Evolutionary conservation across 1,140 invertebrate genomes (phyloP).

Genomic region (Plectrocnemia conspersa): DNA sequence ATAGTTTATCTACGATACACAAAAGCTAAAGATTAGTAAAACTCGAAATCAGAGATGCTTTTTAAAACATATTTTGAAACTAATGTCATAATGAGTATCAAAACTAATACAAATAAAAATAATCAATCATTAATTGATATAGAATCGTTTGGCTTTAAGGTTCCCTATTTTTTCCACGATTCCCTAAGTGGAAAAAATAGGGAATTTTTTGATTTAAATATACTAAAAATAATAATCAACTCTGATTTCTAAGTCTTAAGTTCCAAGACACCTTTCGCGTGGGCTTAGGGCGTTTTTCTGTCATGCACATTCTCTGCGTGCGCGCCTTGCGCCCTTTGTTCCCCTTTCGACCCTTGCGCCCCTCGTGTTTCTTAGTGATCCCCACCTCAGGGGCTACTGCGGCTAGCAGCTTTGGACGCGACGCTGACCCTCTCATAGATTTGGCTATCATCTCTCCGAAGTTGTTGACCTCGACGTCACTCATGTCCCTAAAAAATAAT

Average conservation of each 20-base stretch:
- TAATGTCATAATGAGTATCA: too few relatives aligned
- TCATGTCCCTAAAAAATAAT: constrained; percentile 12
- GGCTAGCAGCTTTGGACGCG: constrained; percentile 12
- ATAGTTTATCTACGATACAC: constrained; percentile 5
- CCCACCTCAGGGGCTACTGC: constrained; percentile 23
- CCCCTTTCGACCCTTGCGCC: constrained; percentile 14
- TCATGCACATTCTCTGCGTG: too few relatives aligned
- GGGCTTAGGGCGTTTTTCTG: constrained; percentile 19
- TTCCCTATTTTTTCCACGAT: too few relatives aligned
- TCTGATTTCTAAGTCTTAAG: background rate
- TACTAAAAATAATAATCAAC: too few relatives aligned
- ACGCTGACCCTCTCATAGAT: background rate
- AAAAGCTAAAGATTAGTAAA: constrained; percentile 34
- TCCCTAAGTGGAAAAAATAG: too few relatives aligned
- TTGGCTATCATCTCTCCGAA: background rate
- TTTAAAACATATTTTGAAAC: background rate
- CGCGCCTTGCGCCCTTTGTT: constrained; percentile 8
- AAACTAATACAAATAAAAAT: too few relatives aligned
- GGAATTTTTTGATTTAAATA: too few relatives aligned
- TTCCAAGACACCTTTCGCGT: constrained; percentile 27
- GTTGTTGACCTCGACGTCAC: background rate
- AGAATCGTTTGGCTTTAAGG: too few relatives aligned
- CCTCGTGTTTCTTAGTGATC: constrained; percentile 1
- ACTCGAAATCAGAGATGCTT: constrained; percentile 28
- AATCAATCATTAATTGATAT: too few relatives aligned